phyloP scores from a whole-genome alignment of 1,140 invertebrate species.

The Halyomorpha halys region DNA sequence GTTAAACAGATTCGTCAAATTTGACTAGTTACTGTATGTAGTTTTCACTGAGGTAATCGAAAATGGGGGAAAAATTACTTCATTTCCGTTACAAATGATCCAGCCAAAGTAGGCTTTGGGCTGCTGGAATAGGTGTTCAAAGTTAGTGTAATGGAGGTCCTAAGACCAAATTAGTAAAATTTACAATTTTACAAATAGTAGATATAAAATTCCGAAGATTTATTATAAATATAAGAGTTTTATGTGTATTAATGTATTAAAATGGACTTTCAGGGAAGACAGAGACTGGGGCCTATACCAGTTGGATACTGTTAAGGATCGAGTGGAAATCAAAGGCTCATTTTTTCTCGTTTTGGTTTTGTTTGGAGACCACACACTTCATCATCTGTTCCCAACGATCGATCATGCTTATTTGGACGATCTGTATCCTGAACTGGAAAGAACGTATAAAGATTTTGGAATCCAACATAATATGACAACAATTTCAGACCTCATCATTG shows the following conservation, averaged over 20 bases:
- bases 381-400: conserved; percentile 72
- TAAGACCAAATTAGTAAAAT: background rate
- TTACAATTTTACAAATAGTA: no score
- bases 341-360: conserved; percentile 54
- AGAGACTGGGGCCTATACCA: conserved; percentile 69
- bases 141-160: no score
- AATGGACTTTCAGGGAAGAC: conserved; percentile 38
- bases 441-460: conserved; percentile 59
- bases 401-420: conserved; percentile 54
- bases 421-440: conserved; percentile 51
- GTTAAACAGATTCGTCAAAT: no score
- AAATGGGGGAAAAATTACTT: no score
- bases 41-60: no score
- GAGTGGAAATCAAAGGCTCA: conserved; percentile 55
- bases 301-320: conserved; percentile 62
- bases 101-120: no score
- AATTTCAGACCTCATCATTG: conserved; percentile 9
- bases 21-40: no score
- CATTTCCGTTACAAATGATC: no score
- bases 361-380: conserved; percentile 66
- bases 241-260: no score
- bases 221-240: background rate
- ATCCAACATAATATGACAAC: conserved; percentile 36
- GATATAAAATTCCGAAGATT: background rate
- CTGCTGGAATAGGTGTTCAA: no score